Conservation (phyloP, 2,113 vertebrate genomes). For the Casuarius casuarius region DNA sequence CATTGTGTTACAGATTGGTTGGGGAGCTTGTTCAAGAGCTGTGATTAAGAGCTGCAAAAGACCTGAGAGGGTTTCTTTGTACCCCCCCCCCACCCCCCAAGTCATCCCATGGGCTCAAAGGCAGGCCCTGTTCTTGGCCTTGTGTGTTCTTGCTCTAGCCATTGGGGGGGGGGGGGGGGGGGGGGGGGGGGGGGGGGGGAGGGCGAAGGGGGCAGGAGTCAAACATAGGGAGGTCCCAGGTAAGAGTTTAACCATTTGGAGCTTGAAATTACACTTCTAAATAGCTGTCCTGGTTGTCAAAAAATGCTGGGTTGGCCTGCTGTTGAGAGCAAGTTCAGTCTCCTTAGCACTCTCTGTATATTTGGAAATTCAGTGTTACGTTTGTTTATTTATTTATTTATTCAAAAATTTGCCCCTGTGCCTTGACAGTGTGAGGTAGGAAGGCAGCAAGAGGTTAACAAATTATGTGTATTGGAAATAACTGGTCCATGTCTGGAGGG, state of each 20-base stretch:
- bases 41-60: conserved; percentile 17
- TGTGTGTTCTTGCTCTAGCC: not conserved
- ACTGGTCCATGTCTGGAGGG: not conserved
- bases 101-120: fast-evolving
- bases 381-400: not conserved
- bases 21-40: not conserved
- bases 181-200: too few species aligned
- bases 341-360: not conserved
- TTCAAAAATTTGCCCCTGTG: not conserved
- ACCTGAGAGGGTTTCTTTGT: not conserved
- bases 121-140: not conserved
- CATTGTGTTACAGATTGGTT: conserved; percentile 2
- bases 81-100: not conserved
- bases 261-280: not conserved
- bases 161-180: too few species aligned
- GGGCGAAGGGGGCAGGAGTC: not conserved
- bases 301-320: not conserved
- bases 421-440: not conserved
- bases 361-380: not conserved
- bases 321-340: not conserved
- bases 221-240: fast-evolving
- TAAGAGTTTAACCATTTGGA: not conserved
- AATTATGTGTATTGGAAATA: conserved; percentile 7
- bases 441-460: not conserved
- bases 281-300: not conserved